Base-by-base conservation (phyloP, 2,888 invertebrate genomes). In the Athalia cordata region DNA sequence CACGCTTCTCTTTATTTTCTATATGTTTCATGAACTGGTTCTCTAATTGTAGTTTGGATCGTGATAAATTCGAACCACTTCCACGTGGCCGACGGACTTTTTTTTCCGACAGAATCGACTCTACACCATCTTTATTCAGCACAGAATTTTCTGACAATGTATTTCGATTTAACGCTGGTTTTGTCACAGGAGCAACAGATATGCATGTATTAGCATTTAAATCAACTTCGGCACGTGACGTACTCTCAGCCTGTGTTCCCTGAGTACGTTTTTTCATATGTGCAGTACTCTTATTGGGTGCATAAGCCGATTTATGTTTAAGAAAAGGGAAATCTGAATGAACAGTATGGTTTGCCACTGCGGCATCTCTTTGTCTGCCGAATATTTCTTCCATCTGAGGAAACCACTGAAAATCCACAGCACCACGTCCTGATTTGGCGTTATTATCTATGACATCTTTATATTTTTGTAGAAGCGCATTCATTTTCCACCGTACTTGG, bases 1-100 rank as follows among this genome's bases (percentile, higher is more conserved):
- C 75, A 49, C 62, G 75, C 9, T 75, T 64, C 11, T 75, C 64
- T 61, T 75, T 75, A 62, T 75, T 75, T 62, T 62, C 15, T 29
- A 49, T 61, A 62, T 62, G 49, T 47, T 62, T 5, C 45, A 75
- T 7, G 49, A 59, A 75, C 29, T 75, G 75, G 50, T 75, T 61
- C 49, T 47, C 75, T 29, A 75, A 43, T 59, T 75, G 13, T 5
- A 75, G 13, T 47, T 75, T 75, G 9, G 62, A 15, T 62, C 49
- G 62, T 62, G 75, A 62, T 49, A 13, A 64, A 50, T 75, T 75
- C 4, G 75, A 62, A 47, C 64, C 75, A 45, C 49, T 75, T 45
- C 75, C 75, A 62, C 61, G 75, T 50, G 43, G 49, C 11, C 50
- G 50, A 49, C 75, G 75, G 29, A 49, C 52, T 50, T 49, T 75